Evolutionary conservation across 2,888 invertebrate genomes (phyloP), one percentile per base, ranked within the genome.

Genomic region (Crioceris asparagi): DNA sequence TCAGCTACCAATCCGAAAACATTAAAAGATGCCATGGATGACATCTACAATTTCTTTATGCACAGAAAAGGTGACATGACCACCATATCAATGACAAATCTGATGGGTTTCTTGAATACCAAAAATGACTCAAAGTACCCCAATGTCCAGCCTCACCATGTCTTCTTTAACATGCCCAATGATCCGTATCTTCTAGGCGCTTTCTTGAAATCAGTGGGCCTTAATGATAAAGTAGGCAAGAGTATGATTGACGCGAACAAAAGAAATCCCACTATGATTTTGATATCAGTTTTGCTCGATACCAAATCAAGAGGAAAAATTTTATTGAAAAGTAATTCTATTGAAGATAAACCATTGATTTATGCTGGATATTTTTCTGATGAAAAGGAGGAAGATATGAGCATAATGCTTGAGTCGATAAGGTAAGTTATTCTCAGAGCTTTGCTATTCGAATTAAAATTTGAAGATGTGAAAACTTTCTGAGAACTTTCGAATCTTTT

Each of bases 281-380:
- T 55, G 2, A 7, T 35, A 14, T 41, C 49, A n/a, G 41, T 43
- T 4, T n/a, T 57, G 7, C 35, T 54, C 2, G 54, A 53, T 27
- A 72, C 72, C 0, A 67, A 69, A 56, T 73, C 74, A 1, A 65
- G 63, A 29, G 77, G 78, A n/a, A 55, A 56, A 39, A 53, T 83
- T 3, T 61, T 65, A 38, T 56, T 83, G 10, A 57, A 57, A 27
- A 71, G 72, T 1, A 60, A 57, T 1, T 58, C 80, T 55, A 76
- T 79, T 0, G 55, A 62, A 17, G 72, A 75, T 4, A 62, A 70
- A 35, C 80, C 81, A 0, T 49, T 67, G 16, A 74, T 83, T 30
- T 64, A 73, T 48, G 65, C 78, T 2, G 77, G 79, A 50, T 82
- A 80, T 56, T 67, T 83, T 17, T 55, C 65, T 1, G 68, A 75